Percentiles rank a stretch among this genome's conserved stretches.
Evolutionary conservation across 2,888 invertebrate species (phyloP).

Genomic region (Machimus rusticus): DNA sequence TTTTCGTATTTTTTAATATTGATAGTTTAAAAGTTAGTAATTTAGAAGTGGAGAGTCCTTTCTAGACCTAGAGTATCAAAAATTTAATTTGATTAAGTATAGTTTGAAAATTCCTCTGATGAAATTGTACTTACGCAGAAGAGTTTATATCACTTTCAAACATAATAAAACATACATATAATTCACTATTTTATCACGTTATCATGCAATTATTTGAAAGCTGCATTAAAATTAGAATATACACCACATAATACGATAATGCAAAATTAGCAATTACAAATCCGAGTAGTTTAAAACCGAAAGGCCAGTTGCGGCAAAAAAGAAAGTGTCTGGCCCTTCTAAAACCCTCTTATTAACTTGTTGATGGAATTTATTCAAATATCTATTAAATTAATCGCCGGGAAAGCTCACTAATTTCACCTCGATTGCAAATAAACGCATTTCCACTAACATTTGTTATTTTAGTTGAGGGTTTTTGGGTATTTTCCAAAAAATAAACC

Average conservation of each 20-base stretch:
- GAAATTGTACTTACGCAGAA: not conserved
- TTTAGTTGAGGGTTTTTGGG: not conserved
- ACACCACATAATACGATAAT: not conserved
- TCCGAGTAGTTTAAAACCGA: not conserved
- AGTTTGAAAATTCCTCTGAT: not conserved
- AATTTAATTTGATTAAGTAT: not conserved
- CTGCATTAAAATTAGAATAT: not conserved
- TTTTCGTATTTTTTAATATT: no score
- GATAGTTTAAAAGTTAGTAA: no score
- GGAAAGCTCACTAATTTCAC: not conserved
- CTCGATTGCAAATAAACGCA: not conserved
- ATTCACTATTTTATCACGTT: not conserved
- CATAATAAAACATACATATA: not conserved
- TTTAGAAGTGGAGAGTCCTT: no score
- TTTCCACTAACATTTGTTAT: not conserved
- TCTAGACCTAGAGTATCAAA: no score
- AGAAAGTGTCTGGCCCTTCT: not conserved
- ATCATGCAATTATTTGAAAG: not conserved
- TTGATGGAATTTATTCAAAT: not conserved
- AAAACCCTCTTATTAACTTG: not conserved
- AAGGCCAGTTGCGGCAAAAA: not conserved
- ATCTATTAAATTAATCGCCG: not conserved
- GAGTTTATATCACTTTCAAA: not conserved
- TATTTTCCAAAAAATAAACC: not conserved
- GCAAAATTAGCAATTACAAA: not conserved